Evolutionary conservation across 2,888 invertebrate genomes (phyloP).

Genomic region (Heterodera filipjevi): DNA sequence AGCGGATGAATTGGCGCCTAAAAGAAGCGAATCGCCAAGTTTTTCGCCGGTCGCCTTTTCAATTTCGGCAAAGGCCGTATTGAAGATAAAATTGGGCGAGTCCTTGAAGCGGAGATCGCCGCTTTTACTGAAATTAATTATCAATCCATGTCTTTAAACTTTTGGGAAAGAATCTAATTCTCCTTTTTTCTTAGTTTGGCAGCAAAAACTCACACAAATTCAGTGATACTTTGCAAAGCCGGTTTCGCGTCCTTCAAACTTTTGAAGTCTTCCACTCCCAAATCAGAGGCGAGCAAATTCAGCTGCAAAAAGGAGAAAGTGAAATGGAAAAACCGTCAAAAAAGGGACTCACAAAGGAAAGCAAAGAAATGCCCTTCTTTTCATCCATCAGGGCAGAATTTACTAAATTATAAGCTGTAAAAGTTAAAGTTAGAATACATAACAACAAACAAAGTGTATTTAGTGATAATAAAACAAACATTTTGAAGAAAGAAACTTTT

Average conservation of each 20-base stretch:
- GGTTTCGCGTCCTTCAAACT: conserved; percentile 12
- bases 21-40: not conserved
- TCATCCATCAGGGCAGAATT: not conserved
- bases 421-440: not conserved
- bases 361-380: not conserved
- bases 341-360: not conserved
- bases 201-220: conserved; percentile 19
- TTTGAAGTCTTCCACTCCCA: conserved; percentile 12
- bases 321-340: not conserved
- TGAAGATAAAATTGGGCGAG: not conserved
- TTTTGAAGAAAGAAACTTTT: too few species aligned
- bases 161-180: too few species aligned
- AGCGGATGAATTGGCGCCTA: not conserved
- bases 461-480: too few species aligned
- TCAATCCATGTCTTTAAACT: too few species aligned
- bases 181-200: too few species aligned
- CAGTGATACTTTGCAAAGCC: not conserved
- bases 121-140: not conserved
- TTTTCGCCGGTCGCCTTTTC: not conserved
- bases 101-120: not conserved
- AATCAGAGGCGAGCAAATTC: conserved; percentile 19
- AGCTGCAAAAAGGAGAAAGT: not conserved
- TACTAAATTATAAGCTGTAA: not conserved
- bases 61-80: not conserved
- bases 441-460: too few species aligned